Evolutionary conservation across 2,888 invertebrate genomes (phyloP), one percentile per base, ranked within the genome.

Genomic region (Drosophila monieri): DNA sequence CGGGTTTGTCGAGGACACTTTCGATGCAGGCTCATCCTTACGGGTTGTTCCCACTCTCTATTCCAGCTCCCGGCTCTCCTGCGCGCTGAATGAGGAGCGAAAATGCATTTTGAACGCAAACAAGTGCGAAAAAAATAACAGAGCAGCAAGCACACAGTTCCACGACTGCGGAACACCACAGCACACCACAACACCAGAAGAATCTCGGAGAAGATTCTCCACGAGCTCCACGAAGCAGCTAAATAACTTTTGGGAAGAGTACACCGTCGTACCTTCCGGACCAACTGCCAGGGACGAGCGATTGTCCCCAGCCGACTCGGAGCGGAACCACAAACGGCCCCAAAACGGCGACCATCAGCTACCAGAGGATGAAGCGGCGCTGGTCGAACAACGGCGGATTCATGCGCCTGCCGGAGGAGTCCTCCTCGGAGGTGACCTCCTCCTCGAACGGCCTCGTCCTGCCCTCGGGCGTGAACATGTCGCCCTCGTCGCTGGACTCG

Each of bases 321-420:
- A 65, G 47, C 43, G 61, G 61, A 47, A 2, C 12, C 64, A 57
- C 59, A 73, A 73, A 86, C 59, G 65, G 77, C 76, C 74, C 59
- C 80, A 87, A 77, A 73, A 83, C 81, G 81, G 81, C 81, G 81
- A 85, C 81, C 83, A 81, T 83, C 75, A 75, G 80, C 78, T 87
- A 80, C 23, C 87, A 85, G 86, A 91, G 93, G 92, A 95, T 95
- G 95, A 95, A 94, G 93, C 94, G 95, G 91, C 94, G 95, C 92
- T 95, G 95, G 95, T 94, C 95, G 77, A 95, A 95, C 92, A 94
- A 95, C 92, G 94, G 95, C 91, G 94, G 94, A 90, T 94, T 95
- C 92, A 93, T 94, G 81, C 94, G 94, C 92, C 93, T 95, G 84
- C 94, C 95, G 89, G 95, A 95, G 92, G 94, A 95, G 90, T 95